phyloP scores from a whole-genome alignment of 2,888 invertebrate genomes.

The Xanthia togata region DNA sequence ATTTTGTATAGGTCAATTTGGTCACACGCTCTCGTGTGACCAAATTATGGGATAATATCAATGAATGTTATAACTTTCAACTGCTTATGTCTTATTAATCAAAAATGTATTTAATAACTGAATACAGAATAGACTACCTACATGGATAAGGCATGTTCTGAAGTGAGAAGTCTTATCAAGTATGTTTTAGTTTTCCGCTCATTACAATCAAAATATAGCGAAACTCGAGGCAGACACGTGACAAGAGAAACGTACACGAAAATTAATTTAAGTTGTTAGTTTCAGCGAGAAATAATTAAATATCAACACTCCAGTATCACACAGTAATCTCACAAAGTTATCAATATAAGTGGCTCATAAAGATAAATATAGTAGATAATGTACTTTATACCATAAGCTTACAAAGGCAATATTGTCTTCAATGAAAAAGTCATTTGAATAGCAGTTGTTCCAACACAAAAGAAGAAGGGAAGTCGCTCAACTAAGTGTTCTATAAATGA shows the following conservation, averaged over 20 bases:
- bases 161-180: background rate
- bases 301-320: conserved; percentile 65
- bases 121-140: background rate
- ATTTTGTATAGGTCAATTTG: no score
- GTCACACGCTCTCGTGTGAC: no score
- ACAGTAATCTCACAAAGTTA: conserved; percentile 37
- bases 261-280: conserved; percentile 78
- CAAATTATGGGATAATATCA: background rate
- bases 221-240: conserved; percentile 57
- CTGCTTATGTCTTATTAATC: background rate
- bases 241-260: conserved; percentile 67
- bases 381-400: conserved; percentile 38
- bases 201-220: conserved; percentile 40
- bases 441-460: conserved; percentile 69
- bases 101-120: no score
- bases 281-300: conserved; percentile 70
- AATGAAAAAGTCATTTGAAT: conserved; percentile 63
- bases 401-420: conserved; percentile 41
- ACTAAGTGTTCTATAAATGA: conserved; percentile 72
- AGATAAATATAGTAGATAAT: conserved; percentile 29
- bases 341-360: conserved; percentile 41
- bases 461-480: conserved; percentile 71
- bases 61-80: background rate
- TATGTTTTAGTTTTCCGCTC: conserved; percentile 30
- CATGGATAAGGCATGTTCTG: background rate